Conservation (phyloP, 2,888 invertebrate species). For the Coenonympha arcania region DNA sequence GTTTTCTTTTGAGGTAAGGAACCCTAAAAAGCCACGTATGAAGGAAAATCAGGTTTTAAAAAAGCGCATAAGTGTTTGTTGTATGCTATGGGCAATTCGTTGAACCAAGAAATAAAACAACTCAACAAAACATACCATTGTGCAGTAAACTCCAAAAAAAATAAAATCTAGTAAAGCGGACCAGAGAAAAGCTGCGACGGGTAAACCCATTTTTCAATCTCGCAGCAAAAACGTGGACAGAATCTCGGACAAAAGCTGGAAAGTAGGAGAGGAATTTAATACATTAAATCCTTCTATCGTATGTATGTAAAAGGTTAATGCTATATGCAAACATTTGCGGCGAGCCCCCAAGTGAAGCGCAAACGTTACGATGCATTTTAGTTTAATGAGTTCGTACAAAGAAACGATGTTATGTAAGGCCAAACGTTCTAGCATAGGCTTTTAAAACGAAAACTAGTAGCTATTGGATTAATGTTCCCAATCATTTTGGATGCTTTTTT, state of each 20-base stretch:
- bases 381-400: constrained; percentile 18
- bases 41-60: too few relatives aligned
- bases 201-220: too few relatives aligned
- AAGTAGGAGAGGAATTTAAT: not conserved
- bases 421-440: not conserved
- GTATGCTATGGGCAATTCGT: too few relatives aligned
- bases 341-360: constrained; percentile 17
- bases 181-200: too few relatives aligned
- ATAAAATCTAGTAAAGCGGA: too few relatives aligned
- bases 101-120: too few relatives aligned
- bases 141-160: too few relatives aligned
- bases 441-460: not conserved
- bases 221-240: not conserved
- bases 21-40: too few relatives aligned
- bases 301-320: constrained; percentile 14
- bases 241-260: not conserved
- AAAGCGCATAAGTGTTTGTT: too few relatives aligned
- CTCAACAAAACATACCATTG: too few relatives aligned
- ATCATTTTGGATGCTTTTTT: not conserved
- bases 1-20: too few relatives aligned
- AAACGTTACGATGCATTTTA: constrained; percentile 20
- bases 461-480: not conserved
- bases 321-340: constrained; percentile 20
- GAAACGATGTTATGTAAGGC: constrained; percentile 4
- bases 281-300: not conserved